Base-by-base conservation (phyloP, 2,113 vertebrate genomes). In the Buteo buteo region DNA sequence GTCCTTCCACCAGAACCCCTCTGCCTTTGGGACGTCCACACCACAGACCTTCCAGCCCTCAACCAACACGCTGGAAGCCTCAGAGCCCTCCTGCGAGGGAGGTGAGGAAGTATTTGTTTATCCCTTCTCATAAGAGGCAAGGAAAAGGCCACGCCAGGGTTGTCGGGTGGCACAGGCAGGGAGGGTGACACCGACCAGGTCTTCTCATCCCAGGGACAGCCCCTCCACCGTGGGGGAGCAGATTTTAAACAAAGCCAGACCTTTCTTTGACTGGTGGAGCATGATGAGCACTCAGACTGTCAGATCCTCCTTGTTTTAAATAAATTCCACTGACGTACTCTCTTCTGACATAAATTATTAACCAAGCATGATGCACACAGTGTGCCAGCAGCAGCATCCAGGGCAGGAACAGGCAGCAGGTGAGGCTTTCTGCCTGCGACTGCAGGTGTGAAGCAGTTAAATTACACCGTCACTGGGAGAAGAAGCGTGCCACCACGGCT, bases 281-380 rank as follows among this genome's bases (percentile, higher is more conserved):
- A 19, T 54, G 49, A 72, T 0, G 40, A 91, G 81, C 40, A 0
- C 82, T 70, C 3, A 4, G 94, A 47, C 86, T 84, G 95, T 82
- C 45, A 96, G 26, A 88, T 44, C 90, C 7, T 55, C 88, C 83
- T 86, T 3, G 36, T 80, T 84, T 94, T 38, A 93, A 96, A 95
- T 49, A 36, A 81, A 82, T 86, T 50, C 84, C 90, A 67, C 80
- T 82, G 93, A 71, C n/a, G 13, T 24, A 9, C 59, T 47, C 69
- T 50, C 62, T 76, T 28, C 62, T 90, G 93, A 21, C 54, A 73
- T 77, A 22, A 92, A 91, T 93, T 79, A 92, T 81, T 79, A 95
- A 92, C 83, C 82, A 67, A 78, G 88, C 78, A 45, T 1, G 73
- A 52, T 16, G 59, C 84, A 50, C 66, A 21, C 22, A 22, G 70